A percentile compares a stretch with the other conserved stretches of the same genome.
Conservation (phyloP, 2,888 invertebrate genomes). For the Hemaris fuciformis region DNA sequence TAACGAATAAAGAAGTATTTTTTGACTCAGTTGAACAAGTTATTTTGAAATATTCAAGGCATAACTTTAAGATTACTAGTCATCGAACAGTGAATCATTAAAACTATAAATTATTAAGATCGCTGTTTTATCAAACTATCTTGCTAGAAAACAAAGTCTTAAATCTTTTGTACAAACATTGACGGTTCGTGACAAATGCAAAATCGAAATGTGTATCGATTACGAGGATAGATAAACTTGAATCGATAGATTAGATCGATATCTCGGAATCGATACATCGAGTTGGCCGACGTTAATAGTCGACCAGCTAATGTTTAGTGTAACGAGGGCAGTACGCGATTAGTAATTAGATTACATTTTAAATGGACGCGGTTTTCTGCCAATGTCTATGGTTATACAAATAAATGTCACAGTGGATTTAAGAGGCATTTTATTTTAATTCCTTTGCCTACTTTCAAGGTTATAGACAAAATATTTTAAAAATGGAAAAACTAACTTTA, state of each 20-base stretch:
- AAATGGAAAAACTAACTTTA: too few relatives aligned
- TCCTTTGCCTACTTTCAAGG: not conserved
- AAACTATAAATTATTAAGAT: too few relatives aligned
- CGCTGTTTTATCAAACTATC: too few relatives aligned
- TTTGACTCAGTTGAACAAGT: too few relatives aligned
- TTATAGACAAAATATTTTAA: not conserved
- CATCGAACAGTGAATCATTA: too few relatives aligned
- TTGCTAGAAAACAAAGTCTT: not conserved
- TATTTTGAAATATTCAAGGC: too few relatives aligned
- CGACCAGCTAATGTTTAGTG: not conserved
- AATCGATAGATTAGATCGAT: constrained; percentile 67
- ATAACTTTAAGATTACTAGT: too few relatives aligned
- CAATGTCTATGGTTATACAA: not conserved
- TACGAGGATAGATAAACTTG: constrained; percentile 66
- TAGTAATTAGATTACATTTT: not conserved
- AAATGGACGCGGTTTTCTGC: not conserved
- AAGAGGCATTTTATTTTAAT: not conserved
- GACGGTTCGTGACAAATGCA: constrained; percentile 68
- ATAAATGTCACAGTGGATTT: not conserved
- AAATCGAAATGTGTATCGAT: constrained; percentile 65
- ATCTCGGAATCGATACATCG: not conserved
- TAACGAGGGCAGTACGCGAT: not conserved
- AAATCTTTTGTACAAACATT: not conserved
- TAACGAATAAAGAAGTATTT: too few relatives aligned
- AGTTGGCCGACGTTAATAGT: constrained; percentile 2